Percentiles rank a stretch among this genome's conserved stretches.
phyloP scores from a whole-genome alignment of 2,888 invertebrate species.

The Epistrophella euchroma region DNA sequence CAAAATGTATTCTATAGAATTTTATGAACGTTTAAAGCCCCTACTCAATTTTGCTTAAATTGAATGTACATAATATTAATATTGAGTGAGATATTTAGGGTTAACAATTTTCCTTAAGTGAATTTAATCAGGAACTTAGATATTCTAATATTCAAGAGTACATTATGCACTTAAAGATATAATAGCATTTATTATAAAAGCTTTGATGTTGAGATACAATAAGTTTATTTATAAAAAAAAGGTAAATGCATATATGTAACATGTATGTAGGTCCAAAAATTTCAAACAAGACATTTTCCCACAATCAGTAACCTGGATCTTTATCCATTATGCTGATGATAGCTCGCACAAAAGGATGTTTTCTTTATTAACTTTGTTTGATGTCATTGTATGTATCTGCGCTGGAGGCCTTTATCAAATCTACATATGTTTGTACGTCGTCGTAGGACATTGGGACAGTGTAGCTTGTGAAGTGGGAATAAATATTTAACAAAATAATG shows the following conservation, averaged over 20 bases:
- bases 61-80: too few relatives aligned
- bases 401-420: background rate
- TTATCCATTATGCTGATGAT: constrained; percentile 17
- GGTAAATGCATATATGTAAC: too few relatives aligned
- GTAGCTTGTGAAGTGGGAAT: background rate
- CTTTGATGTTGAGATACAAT: background rate
- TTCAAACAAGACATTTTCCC: background rate
- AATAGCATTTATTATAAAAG: too few relatives aligned
- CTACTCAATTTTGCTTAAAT: too few relatives aligned
- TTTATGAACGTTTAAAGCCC: too few relatives aligned
- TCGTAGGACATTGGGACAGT: background rate
- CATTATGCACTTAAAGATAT: too few relatives aligned
- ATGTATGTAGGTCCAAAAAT: background rate
- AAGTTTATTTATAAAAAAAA: background rate
- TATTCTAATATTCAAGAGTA: too few relatives aligned
- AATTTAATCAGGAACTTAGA: too few relatives aligned
- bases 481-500: background rate
- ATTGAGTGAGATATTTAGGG: too few relatives aligned
- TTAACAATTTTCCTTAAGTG: too few relatives aligned
- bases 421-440: background rate
- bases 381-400: background rate
- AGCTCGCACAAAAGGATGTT: constrained; percentile 13
- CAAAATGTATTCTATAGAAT: too few relatives aligned
- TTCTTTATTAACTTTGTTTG: constrained; percentile 28
- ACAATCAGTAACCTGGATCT: constrained; percentile 35